Evolutionary conservation across 2,888 invertebrate genomes (phyloP).

Genomic region (Drosophila rellima): DNA sequence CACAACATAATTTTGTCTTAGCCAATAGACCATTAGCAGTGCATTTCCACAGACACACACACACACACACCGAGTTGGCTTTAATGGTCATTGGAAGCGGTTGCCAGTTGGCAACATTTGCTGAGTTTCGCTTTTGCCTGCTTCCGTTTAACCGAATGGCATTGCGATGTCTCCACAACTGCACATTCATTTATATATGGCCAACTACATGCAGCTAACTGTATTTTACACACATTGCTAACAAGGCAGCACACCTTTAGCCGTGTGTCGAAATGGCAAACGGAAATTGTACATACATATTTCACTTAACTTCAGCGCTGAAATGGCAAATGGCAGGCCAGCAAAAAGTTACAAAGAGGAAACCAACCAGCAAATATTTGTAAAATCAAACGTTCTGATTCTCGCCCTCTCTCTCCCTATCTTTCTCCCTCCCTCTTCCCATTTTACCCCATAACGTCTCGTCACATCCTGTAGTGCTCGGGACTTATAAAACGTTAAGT

Average conservation of each 20-base stretch:
- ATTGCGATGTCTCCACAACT: slow-evolving; percentile 27
- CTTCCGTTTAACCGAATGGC: slow-evolving; percentile 56
- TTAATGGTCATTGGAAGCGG: slow-evolving; percentile 52
- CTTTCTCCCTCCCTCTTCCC: neutral
- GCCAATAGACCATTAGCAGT: slow-evolving; percentile 69
- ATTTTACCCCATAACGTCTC: neutral
- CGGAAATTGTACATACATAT: slow-evolving; percentile 77
- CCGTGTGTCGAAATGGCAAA: slow-evolving; percentile 62
- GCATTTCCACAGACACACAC: slow-evolving; percentile 54
- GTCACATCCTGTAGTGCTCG: slow-evolving; percentile 23
- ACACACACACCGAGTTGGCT: slow-evolving; percentile 21
- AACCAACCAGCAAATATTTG: slow-evolving; percentile 68
- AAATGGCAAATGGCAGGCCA: slow-evolving; percentile 66
- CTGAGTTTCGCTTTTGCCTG: slow-evolving; percentile 38
- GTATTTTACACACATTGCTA: slow-evolving; percentile 53
- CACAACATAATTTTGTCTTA: slow-evolving; percentile 72
- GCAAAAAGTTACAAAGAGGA: slow-evolving; percentile 35
- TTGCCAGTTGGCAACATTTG: slow-evolving; percentile 41
- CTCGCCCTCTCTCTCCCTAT: neutral
- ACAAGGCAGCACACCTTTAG: slow-evolving; percentile 1
- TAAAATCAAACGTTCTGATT: slow-evolving; percentile 71
- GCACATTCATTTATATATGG: slow-evolving; percentile 36
- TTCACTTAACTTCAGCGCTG: slow-evolving; percentile 75
- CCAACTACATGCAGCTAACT: slow-evolving; percentile 47
- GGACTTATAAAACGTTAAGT: slow-evolving; percentile 72